These are phyloP conservation scores for Cremastinae sp. DNA, from an alignment of 2,888 invertebrate genomes.

Conservation along the genomic window DNA sequence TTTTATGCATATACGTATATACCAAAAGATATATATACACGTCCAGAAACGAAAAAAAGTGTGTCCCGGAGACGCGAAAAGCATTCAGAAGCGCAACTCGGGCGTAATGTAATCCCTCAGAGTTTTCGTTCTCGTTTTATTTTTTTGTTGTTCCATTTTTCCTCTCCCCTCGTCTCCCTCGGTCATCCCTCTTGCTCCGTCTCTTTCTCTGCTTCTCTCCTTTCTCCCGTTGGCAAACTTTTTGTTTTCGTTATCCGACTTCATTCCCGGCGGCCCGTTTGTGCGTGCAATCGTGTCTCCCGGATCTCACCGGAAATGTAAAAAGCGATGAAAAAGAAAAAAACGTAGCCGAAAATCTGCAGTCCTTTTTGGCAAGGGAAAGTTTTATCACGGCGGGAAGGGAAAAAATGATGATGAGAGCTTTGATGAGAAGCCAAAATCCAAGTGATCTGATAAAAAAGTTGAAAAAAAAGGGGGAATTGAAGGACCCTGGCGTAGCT, in stretches of 20 bases:
- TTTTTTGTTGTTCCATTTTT: constrained; percentile 4
- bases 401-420: constrained; percentile 13
- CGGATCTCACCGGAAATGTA: constrained; percentile 9
- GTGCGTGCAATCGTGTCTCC: constrained; percentile 37
- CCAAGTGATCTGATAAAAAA: constrained; percentile 1
- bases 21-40: constrained; percentile 1
- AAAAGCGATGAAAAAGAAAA: constrained; percentile 5
- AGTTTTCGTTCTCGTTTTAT: constrained; percentile 36
- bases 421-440: constrained; percentile 1
- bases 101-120: constrained; percentile 56
- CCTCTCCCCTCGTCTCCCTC: too few species aligned
- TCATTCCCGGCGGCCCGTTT: constrained; percentile 29
- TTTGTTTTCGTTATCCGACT: neutral
- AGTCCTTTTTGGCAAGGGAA: constrained; percentile 31
- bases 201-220: constrained; percentile 14
- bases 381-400: constrained; percentile 7
- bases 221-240: neutral
- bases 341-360: constrained; percentile 22
- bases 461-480: neutral
- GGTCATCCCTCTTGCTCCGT: neutral
- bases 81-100: constrained; percentile 58
- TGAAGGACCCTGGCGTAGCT: neutral
- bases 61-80: constrained; percentile 35
- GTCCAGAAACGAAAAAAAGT: constrained; percentile 36
- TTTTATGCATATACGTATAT: constrained; percentile 18